phyloP scores from a whole-genome alignment of 2,888 invertebrate species.

The Limnephilus rhombicus region DNA sequence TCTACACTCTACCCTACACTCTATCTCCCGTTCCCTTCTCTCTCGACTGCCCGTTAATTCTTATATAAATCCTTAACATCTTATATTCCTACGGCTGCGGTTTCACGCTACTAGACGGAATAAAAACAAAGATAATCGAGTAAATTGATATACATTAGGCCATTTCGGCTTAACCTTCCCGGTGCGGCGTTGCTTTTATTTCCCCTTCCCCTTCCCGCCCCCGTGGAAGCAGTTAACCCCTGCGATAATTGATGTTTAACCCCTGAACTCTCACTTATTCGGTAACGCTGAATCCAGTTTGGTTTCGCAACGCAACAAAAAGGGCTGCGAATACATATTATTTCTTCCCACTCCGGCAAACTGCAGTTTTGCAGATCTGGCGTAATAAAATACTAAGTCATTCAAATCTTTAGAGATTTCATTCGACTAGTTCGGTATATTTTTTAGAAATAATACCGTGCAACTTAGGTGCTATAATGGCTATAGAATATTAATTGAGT shows the following conservation, averaged over 20 bases:
- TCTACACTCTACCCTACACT: background rate
- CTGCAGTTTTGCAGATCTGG: background rate
- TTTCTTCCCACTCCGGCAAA: background rate
- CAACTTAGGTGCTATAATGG: too few relatives aligned
- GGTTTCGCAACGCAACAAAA: background rate
- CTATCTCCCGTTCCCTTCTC: background rate
- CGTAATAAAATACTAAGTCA: background rate
- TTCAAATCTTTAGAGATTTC: too few relatives aligned
- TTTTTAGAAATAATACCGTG: too few relatives aligned
- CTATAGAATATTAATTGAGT: too few relatives aligned
- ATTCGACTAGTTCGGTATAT: too few relatives aligned
- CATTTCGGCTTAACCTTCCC: conserved; percentile 52
- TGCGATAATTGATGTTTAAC: conserved; percentile 60
- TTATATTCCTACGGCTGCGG: conserved; percentile 36
- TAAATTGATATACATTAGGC: conserved; percentile 66
- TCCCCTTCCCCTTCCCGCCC: conserved; percentile 19
- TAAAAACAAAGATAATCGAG: conserved; percentile 64
- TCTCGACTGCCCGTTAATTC: conserved; percentile 50
- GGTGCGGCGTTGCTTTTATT: conserved; percentile 24
- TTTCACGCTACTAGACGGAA: conserved; percentile 51
- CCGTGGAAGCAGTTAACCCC: conserved; percentile 41
- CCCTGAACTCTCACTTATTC: conserved; percentile 36
- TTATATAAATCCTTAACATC: conserved; percentile 54
- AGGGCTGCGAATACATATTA: background rate
- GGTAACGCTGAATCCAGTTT: background rate